Evolutionary conservation across 2,888 invertebrate species (phyloP).

Genomic region (Smittia sp.): DNA sequence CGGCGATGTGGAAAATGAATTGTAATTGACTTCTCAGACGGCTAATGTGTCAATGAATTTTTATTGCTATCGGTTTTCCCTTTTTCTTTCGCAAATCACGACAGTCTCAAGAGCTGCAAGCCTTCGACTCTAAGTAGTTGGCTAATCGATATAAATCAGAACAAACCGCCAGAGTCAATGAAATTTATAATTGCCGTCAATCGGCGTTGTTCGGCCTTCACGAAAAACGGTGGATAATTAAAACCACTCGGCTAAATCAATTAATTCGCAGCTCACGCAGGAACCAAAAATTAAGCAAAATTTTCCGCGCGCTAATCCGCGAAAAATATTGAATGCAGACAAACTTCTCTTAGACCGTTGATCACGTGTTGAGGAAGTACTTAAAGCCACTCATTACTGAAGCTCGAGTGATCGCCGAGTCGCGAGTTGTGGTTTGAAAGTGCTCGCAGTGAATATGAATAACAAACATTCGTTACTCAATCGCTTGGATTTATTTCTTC

Average conservation of each 20-base stretch:
- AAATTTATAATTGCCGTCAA: not conserved
- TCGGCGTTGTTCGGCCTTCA: not conserved
- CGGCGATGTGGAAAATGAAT: not conserved
- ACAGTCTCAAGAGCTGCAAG: too few relatives aligned
- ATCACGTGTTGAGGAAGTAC: not conserved
- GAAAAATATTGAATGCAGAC: too few relatives aligned
- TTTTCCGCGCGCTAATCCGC: not conserved
- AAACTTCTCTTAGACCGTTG: too few relatives aligned
- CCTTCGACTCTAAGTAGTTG: not conserved
- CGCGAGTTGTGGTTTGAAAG: too few relatives aligned
- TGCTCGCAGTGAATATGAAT: not conserved
- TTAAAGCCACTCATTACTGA: not conserved
- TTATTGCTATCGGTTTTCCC: too few relatives aligned
- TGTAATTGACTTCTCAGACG: not conserved
- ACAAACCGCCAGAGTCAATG: slow-evolving; percentile 23
- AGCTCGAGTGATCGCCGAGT: not conserved
- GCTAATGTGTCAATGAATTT: too few relatives aligned
- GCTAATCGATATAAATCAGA: not conserved
- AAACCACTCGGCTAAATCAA: slow-evolving; percentile 3
- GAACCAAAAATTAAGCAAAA: not conserved
- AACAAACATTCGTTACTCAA: not conserved
- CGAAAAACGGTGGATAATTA: not conserved
- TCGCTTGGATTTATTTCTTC: not conserved
- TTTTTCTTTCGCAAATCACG: too few relatives aligned
- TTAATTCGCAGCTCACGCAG: not conserved